Evolutionary conservation across 2,888 invertebrate species (phyloP), one percentile per base, ranked within the genome.

Genomic region (Oscheius myriophilus): DNA sequence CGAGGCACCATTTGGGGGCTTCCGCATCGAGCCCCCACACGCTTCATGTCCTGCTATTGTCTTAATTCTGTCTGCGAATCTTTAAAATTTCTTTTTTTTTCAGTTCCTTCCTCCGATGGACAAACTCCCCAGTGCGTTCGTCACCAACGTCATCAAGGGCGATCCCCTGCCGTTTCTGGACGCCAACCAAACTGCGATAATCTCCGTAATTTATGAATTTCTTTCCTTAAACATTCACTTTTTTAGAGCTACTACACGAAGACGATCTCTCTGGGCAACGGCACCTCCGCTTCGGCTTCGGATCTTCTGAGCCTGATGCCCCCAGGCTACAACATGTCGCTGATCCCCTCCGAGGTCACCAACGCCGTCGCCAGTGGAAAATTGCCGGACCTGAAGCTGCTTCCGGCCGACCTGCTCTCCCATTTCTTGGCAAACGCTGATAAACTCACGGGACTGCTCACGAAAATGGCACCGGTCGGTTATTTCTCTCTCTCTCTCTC

Each of bases 371-470:
- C 80, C 65, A 64, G 68, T 11, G 85, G 85, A 4, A 82, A 85
- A 68, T 73, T 86, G 18, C 85, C 85, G 12, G 83, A 86, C 58
- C 67, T 85, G 71, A 70, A 73, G 2, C 66, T 74, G n/a, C 72
- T 85, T 46, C 85, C 85, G 2, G 26, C 64, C n/a, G 85, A 86
- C 61, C 76, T 85, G 14, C 69, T 82, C 25, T 75, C 81, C 9
- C 78, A 86, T 62, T 78, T 85, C 70, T 78, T 71, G 70, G 70
- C 73, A 45, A 80, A 86, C 65, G 66, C 76, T 14, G 80, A 80
- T 23, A 73, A 77, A 58, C 58, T 85, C 67, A 68, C 83, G 14
- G 68, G 71, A 0, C 55, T 79, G 66, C 75, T 81, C 68, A 69
- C 70, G 25, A 73, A 70, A 39, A 67, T 63, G n/a, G 42, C 52